These are phyloP conservation scores for Podilymbus podiceps DNA, from an alignment of 2,113 vertebrate species.

Conservation along the genomic window DNA sequence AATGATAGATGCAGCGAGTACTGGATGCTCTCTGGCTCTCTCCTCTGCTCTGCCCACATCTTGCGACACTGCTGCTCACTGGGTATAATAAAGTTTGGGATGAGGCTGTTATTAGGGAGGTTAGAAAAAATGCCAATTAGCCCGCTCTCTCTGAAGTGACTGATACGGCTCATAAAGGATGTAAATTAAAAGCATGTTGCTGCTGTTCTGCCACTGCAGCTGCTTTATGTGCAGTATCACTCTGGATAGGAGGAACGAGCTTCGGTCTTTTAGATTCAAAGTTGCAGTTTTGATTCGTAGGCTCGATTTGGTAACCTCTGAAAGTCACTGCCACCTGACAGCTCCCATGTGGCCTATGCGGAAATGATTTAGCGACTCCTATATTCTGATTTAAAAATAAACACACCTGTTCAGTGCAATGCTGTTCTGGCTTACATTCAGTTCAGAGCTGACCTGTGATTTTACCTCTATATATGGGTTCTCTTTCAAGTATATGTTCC, in stretches of 20 bases:
- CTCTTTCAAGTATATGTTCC: neutral
- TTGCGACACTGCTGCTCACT: neutral
- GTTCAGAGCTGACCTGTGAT: neutral
- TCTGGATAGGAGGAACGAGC: neutral
- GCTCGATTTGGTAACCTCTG: neutral
- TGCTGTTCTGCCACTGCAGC: neutral
- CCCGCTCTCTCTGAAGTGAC: neutral
- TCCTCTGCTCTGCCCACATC: neutral
- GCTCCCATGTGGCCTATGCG: neutral
- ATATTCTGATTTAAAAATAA: neutral
- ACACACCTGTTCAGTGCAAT: neutral
- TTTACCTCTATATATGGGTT: neutral
- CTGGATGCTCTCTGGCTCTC: neutral
- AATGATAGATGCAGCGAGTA: rapidly evolving
- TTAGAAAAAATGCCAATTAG: neutral
- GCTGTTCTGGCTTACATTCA: neutral
- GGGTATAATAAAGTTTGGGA: neutral
- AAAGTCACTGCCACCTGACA: neutral
- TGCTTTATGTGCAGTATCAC: neutral
- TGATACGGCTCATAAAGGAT: neutral
- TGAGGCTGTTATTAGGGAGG: neutral
- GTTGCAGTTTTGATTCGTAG: neutral
- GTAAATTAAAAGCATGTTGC: neutral
- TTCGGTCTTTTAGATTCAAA: neutral
- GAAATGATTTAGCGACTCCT: neutral